Conservation (phyloP, 2,888 invertebrate species). For the Andricus curvator region DNA sequence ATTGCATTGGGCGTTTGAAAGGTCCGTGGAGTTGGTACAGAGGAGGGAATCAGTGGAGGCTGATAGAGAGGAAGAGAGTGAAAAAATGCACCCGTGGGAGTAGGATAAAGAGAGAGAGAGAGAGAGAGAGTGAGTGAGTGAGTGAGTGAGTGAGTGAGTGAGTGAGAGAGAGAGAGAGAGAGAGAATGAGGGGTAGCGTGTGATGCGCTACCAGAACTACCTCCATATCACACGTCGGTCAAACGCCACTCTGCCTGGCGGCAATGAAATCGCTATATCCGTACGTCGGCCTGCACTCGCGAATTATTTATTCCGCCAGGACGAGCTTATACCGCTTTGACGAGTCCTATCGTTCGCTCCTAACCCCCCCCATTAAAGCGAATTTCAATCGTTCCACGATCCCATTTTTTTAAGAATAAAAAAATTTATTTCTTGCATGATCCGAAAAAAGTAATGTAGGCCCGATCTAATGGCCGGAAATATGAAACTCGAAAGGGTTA, state of each 20-base stretch:
- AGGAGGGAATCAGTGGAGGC: conserved; percentile 43
- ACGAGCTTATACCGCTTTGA: conserved; percentile 60
- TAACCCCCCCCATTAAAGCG: conserved; percentile 55
- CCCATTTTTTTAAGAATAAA: neutral
- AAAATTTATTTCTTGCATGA: neutral
- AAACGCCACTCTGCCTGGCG: conserved; percentile 72
- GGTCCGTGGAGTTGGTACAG: conserved; percentile 56
- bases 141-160: conserved; percentile 42
- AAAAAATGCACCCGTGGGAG: conserved; percentile 49
- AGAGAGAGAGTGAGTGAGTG: neutral
- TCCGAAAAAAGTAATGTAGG: too few species aligned
- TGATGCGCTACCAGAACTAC: conserved; percentile 56
- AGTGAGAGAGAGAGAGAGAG: conserved; percentile 39
- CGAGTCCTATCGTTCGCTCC: conserved; percentile 42
- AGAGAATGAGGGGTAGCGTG: conserved; percentile 57
- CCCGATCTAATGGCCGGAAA: too few species aligned
- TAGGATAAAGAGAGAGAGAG: conserved; percentile 29
- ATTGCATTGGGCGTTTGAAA: conserved; percentile 77
- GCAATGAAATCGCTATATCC: conserved; percentile 71
- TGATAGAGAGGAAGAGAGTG: conserved; percentile 52
- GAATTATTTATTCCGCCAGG: conserved; percentile 74
- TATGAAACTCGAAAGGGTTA: too few species aligned
- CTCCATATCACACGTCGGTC: conserved; percentile 75
- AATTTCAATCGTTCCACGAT: neutral
- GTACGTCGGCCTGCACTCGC: conserved; percentile 52